Base-by-base conservation (phyloP, 2,113 vertebrate species). In the Lampris incognitus region DNA sequence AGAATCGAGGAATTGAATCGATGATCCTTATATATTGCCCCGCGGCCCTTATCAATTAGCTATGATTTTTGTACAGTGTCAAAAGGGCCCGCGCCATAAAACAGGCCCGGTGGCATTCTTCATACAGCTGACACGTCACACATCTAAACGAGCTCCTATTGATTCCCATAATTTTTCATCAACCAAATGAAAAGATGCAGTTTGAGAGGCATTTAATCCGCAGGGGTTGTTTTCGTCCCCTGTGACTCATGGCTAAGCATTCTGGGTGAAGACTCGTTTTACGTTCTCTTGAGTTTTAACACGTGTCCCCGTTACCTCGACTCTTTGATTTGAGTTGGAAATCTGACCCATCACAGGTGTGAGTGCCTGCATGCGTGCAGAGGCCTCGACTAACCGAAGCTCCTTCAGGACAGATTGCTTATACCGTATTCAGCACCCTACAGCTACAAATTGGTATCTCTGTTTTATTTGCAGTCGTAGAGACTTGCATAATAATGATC, bases 1-100 rank as follows among this genome's bases (percentile, higher is more conserved):
- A 87, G 78, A 79, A 36, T 64, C n/a, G 76, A 83, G 71, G 81
- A 89, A 82, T 38, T 6, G 64, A 89, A 91, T 89, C 87, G 74
- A 82, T 89, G 86, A 78, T 77, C 90, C 91, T 85, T 94, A 94
- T 13, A 90, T 90, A 40, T 83, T 71, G 61, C 92, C 92, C 72
- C 93, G 89, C 2, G 84, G 87, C 79, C 24, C 95, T 91, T 95
- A 95, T 97, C 59, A 92, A 88, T 76, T 81, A 88, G 51, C 95
- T 81, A 3, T 94, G 94, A 82, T 78, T 89, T 74, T 94, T 69
- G 39, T 96, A 94, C 84, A 72, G 85, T 82, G 68, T 36, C 74
- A 95, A 81, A 48, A 89, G 79, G 39, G 90, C 82, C 69, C 94
- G 90, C 4, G 96, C 86, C 96, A 97, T 64, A 72, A 74, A 89